These are phyloP conservation scores for Babyrousa celebensis DNA, from an alignment of 2,797 vertebrate genomes.

Conservation along the genomic window DNA sequence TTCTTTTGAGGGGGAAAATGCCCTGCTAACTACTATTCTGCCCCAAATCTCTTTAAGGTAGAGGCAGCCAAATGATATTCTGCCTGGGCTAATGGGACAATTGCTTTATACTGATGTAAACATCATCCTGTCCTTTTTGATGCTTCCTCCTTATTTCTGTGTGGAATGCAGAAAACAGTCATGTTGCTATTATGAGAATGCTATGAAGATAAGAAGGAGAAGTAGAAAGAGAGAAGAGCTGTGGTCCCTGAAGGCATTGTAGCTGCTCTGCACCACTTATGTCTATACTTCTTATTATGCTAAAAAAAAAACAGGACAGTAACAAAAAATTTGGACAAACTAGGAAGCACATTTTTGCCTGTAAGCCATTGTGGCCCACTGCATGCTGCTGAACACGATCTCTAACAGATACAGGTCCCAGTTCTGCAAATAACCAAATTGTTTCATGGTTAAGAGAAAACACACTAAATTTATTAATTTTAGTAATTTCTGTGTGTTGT, in stretches of 20 bases:
- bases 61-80: background rate
- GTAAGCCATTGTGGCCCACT: background rate
- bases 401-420: background rate
- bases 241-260: background rate
- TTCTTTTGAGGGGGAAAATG: background rate
- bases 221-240: background rate
- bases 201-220: background rate
- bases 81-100: background rate
- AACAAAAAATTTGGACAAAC: background rate
- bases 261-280: background rate
- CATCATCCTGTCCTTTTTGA: background rate
- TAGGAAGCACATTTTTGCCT: background rate
- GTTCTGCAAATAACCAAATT: conserved; percentile 4
- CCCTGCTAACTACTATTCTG: background rate
- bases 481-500: background rate
- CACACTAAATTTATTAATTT: background rate
- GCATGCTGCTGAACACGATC: background rate
- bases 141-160: background rate
- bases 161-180: background rate
- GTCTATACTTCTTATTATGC: background rate
- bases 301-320: background rate
- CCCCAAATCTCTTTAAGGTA: background rate
- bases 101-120: background rate
- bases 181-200: background rate
- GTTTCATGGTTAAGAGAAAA: background rate